Evolutionary conservation across 2,113 vertebrate species (phyloP).

Genomic region (Calcarius ornatus): DNA sequence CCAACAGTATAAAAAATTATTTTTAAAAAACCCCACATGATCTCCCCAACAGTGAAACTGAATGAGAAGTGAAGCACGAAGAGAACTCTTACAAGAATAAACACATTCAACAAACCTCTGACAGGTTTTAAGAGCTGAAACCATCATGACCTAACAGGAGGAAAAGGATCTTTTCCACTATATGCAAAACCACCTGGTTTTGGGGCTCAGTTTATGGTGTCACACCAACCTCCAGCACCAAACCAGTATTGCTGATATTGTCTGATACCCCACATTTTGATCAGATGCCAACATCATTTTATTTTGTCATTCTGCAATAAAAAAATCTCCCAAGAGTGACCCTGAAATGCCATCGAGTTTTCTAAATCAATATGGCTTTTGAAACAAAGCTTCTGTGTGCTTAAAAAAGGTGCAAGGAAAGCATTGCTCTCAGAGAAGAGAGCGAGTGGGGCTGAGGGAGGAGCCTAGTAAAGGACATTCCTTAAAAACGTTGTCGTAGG

Average conservation of each 20-base stretch:
- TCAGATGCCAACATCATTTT: neutral
- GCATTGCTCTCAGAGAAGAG: conserved; percentile 62
- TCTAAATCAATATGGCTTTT: conserved; percentile 30
- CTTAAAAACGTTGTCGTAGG: conserved; percentile 88
- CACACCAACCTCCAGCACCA: neutral
- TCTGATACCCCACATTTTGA: neutral
- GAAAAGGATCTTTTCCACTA: neutral
- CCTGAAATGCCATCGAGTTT: neutral
- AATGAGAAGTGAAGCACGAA: neutral
- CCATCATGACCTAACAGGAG: neutral
- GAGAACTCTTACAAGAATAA: neutral
- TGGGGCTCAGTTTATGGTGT: neutral
- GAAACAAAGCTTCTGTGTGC: neutral
- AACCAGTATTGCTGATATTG: neutral
- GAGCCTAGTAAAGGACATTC: conserved; percentile 78
- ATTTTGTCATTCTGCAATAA: neutral
- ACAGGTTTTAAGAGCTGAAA: neutral
- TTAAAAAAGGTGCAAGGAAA: neutral
- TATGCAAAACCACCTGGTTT: neutral
- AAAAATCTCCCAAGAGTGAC: neutral
- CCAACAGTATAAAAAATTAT: neutral
- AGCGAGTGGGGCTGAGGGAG: conserved; percentile 73
- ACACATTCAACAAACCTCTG: neutral
- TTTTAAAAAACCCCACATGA: neutral
- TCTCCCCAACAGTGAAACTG: neutral